These are phyloP conservation scores for Triplophysa rosa DNA, from an alignment of 2,113 vertebrate species.

Conservation along the genomic window DNA sequence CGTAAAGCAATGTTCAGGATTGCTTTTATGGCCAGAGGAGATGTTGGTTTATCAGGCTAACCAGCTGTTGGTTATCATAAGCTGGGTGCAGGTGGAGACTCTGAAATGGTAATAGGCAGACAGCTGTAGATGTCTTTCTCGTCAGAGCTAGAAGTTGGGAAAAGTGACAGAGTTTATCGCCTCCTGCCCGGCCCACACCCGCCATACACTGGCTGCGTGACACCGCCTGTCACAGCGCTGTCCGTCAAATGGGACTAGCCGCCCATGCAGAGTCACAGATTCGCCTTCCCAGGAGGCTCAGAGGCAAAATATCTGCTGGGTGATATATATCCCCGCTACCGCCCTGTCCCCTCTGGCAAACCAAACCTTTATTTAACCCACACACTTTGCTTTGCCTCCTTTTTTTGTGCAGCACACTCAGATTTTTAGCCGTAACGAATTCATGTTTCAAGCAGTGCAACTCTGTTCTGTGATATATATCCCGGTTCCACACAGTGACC, in stretches of 20 bases:
- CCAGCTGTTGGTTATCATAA: slow-evolving; percentile 57
- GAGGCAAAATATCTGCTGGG: slow-evolving; percentile 31
- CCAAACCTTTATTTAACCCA: slow-evolving; percentile 38
- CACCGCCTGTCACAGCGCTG: slow-evolving; percentile 66
- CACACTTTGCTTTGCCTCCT: slow-evolving; percentile 14
- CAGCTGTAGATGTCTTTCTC: slow-evolving; percentile 43
- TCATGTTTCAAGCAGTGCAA: slow-evolving; percentile 33
- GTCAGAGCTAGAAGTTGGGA: slow-evolving; percentile 29
- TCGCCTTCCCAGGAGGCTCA: slow-evolving; percentile 17
- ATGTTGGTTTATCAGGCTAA: slow-evolving; percentile 56
- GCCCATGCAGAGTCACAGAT: slow-evolving; percentile 31
- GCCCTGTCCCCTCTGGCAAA: slow-evolving; percentile 39
- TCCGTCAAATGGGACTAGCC: slow-evolving; percentile 57
- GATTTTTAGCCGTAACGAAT: slow-evolving; percentile 9
- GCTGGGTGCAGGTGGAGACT: slow-evolving; percentile 48
- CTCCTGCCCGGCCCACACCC: slow-evolving; percentile 54
- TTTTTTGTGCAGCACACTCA: slow-evolving; percentile 9
- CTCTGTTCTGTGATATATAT: slow-evolving; percentile 30
- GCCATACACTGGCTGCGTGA: slow-evolving; percentile 61
- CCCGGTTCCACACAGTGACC: background rate
- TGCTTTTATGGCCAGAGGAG: slow-evolving; percentile 46
- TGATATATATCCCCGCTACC: slow-evolving; percentile 39
- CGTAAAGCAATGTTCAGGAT: slow-evolving; percentile 43
- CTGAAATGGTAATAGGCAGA: slow-evolving; percentile 49
- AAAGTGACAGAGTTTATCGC: slow-evolving; percentile 67